Evolutionary conservation across 2,797 vertebrate species (phyloP).

Genomic region (Eospalax fontanierii): DNA sequence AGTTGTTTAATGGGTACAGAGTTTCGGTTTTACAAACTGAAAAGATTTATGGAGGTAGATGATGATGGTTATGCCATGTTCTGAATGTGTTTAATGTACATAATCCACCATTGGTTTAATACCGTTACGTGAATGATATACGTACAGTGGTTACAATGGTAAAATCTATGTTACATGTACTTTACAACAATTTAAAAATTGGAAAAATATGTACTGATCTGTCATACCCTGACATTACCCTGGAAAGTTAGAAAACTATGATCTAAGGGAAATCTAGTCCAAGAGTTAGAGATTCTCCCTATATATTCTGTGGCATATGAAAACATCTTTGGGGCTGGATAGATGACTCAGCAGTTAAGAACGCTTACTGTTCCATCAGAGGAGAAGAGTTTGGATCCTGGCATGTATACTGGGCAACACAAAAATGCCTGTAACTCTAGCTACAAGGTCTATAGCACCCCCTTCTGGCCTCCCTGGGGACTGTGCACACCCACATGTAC

Average conservation of each 20-base stretch:
- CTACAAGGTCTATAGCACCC: too few species aligned
- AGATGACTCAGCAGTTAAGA: too few species aligned
- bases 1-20: background rate
- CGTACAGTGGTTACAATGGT: background rate
- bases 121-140: background rate
- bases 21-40: background rate
- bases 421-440: too few species aligned
- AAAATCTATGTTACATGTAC: too few species aligned
- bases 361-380: too few species aligned
- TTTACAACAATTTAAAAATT: background rate
- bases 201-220: background rate
- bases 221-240: background rate
- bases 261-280: constrained; percentile 18
- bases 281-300: background rate
- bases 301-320: constrained; percentile 4
- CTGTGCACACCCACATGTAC: too few species aligned
- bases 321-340: too few species aligned
- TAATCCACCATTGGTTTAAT: too few species aligned
- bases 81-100: too few species aligned
- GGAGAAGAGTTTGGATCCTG: too few species aligned
- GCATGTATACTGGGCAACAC: too few species aligned
- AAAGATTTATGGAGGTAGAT: background rate
- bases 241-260: background rate
- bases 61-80: background rate
- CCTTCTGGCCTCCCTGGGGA: too few species aligned